Base-by-base conservation (phyloP, 2,888 invertebrate genomes). In the Zaprionus lineosus region DNA sequence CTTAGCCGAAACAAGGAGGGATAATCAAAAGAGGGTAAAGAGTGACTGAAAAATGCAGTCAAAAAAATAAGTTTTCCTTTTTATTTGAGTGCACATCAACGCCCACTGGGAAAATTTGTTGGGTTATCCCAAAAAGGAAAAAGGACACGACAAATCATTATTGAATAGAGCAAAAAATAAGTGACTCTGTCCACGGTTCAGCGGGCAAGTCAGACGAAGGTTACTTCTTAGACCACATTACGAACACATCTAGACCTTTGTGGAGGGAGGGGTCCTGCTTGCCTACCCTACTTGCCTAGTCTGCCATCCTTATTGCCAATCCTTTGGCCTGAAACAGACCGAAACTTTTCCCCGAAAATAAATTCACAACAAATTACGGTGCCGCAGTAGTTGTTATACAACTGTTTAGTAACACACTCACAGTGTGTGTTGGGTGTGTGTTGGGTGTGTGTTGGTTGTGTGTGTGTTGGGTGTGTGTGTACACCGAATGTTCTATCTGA, bases 271-370 rank as follows among this genome's bases (percentile, higher is more conserved):
- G n/a, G n/a, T n/a, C n/a, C n/a, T n/a, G n/a, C n/a, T n/a, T n/a
- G n/a, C n/a, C n/a, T 36, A 63, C 63, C 50, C 37, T 60, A 41
- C 47, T 69, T 52, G 62, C 59, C 19, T 26, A n/a, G 21, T 19
- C 7, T n/a, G 8, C 29, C 28, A 47, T 28, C 4, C 29, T 47
- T 36, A 11, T 43, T 18, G 24, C 16, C 46, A 41, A n/a, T n/a
- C n/a, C n/a, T n/a, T n/a, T n/a, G n/a, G n/a, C n/a, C n/a, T n/a
- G n/a, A n/a, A 68, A 70, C 68, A 68, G 70, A 53, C 68, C 58
- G 68, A 70, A 73, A 70, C 52, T 70, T 70, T 73, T 50, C 47
- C 50, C 66, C 44, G n/a, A n/a, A 57, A 60, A 66, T 63, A 81
- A 82, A 71, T 65, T 59, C 56, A 59, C 40, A 53, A 48, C 62